phyloP scores from a whole-genome alignment of 2,888 invertebrate species.

The Alitta virens region DNA sequence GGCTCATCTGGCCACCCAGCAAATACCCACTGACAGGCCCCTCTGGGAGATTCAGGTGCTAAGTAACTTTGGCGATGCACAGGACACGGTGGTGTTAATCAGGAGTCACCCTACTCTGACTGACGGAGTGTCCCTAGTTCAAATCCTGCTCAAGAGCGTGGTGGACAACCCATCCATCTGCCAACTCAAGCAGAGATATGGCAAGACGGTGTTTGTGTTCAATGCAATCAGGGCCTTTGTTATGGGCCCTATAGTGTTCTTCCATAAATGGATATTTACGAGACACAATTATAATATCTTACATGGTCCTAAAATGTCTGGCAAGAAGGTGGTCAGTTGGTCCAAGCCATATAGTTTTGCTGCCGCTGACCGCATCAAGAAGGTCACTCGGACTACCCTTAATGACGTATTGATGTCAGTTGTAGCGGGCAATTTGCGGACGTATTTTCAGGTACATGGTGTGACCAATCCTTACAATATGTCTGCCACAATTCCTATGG shows the following conservation, averaged over 20 bases:
- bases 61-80: slow-evolving; percentile 54
- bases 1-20: slow-evolving; percentile 56
- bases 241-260: slow-evolving; percentile 60
- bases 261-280: slow-evolving; percentile 58
- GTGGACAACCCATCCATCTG: slow-evolving; percentile 45
- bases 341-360: slow-evolving; percentile 59
- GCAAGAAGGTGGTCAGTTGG: slow-evolving; percentile 57
- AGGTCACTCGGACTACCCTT: slow-evolving; percentile 61
- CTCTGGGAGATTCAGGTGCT: slow-evolving; percentile 63
- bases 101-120: slow-evolving; percentile 61
- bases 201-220: slow-evolving; percentile 55
- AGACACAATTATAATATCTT: slow-evolving; percentile 59
- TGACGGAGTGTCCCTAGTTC: slow-evolving; percentile 61
- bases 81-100: slow-evolving; percentile 58
- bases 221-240: slow-evolving; percentile 59
- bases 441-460: slow-evolving; percentile 60
- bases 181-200: slow-evolving; percentile 54
- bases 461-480: slow-evolving; percentile 60
- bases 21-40: slow-evolving; percentile 57
- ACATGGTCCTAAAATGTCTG: slow-evolving; percentile 45
- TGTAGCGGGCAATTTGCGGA: slow-evolving; percentile 60
- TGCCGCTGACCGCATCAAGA: slow-evolving; percentile 59
- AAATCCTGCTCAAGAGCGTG: slow-evolving; percentile 54
- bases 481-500: slow-evolving; percentile 53
- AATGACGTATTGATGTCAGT: slow-evolving; percentile 63